Evolutionary conservation across 2,888 invertebrate genomes (phyloP).

Genomic region (Ophonus ardosiacus): DNA sequence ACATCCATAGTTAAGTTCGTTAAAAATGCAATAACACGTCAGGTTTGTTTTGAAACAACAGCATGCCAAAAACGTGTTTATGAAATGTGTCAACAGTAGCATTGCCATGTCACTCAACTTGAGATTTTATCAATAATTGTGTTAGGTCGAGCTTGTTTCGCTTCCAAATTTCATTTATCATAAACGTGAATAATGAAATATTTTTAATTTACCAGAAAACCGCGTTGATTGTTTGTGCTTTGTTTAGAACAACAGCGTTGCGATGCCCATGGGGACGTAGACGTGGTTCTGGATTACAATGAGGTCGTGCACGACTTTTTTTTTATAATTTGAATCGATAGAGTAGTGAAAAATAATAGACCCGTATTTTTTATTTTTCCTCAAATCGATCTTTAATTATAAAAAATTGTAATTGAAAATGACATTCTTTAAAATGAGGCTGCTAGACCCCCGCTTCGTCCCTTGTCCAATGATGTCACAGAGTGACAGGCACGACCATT

Average conservation of each 20-base stretch:
- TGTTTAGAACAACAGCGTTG: slow-evolving; percentile 4
- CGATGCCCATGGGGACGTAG: background rate
- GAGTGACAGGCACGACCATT: no score
- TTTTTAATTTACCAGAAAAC: slow-evolving; percentile 5
- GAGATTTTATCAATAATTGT: slow-evolving; percentile 41
- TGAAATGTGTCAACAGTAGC: slow-evolving; percentile 36
- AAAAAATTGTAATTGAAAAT: no score
- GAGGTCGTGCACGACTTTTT: no score
- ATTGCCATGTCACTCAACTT: slow-evolving; percentile 35
- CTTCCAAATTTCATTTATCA: slow-evolving; percentile 36
- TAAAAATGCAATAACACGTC: slow-evolving; percentile 44
- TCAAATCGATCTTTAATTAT: no score
- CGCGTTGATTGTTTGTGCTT: background rate
- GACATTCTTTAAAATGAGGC: no score
- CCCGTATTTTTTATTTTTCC: no score
- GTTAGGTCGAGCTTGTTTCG: slow-evolving; percentile 12
- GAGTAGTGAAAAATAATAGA: no score
- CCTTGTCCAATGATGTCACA: no score
- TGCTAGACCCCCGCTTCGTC: no score
- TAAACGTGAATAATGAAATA: slow-evolving; percentile 2
- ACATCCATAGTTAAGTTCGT: slow-evolving; percentile 20
- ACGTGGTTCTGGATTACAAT: background rate
- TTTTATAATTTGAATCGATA: no score
- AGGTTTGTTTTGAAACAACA: slow-evolving; percentile 27
- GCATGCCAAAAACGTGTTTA: slow-evolving; percentile 33